These are phyloP conservation scores for Pachyramphus minor DNA, from an alignment of 2,113 vertebrate species.

Conservation along the genomic window DNA sequence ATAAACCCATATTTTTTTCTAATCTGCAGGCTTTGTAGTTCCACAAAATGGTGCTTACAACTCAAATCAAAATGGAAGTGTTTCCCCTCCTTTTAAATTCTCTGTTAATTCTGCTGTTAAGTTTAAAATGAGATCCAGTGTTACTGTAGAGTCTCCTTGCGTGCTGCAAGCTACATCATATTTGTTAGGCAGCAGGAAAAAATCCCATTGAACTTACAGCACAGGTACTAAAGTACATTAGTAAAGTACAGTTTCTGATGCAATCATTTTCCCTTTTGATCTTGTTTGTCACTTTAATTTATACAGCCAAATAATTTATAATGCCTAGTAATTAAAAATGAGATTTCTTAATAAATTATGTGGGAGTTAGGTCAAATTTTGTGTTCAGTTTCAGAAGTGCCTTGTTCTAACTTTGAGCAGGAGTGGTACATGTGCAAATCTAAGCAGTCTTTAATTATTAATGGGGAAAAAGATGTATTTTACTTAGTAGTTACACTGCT, in stretches of 20 bases:
- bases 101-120: background rate
- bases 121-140: background rate
- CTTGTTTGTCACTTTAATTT: background rate
- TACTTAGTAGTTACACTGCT: background rate
- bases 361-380: background rate
- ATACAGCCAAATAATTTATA: background rate
- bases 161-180: background rate
- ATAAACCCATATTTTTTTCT: background rate
- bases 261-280: background rate
- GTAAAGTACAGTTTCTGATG: background rate
- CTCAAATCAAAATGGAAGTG: conserved; percentile 36
- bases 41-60: conserved; percentile 41
- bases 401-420: background rate
- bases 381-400: background rate
- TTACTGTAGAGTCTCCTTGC: background rate
- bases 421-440: background rate
- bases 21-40: background rate
- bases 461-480: background rate
- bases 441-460: conserved; percentile 5
- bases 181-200: background rate
- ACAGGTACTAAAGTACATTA: background rate
- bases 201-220: background rate
- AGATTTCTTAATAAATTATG: background rate
- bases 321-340: background rate
- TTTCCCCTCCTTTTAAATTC: background rate